A percentile compares a stretch with the other conserved stretches of the same genome.
Conservation (phyloP, 2,888 invertebrate species). For the Petrophora chlorosata region DNA sequence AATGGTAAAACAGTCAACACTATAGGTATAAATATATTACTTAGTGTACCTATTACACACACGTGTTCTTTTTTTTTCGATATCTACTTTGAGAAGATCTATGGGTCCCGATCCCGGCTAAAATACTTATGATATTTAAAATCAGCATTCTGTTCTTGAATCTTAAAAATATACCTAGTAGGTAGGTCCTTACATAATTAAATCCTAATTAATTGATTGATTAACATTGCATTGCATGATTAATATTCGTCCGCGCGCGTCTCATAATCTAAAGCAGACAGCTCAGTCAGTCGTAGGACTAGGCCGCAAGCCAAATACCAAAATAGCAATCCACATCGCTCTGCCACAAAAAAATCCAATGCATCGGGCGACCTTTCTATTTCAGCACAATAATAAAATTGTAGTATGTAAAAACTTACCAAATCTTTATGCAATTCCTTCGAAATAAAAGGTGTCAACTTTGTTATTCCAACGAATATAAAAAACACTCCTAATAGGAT, state of each 20-base stretch:
- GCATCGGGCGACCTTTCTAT: slow-evolving; percentile 67
- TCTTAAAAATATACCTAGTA: too few relatives aligned
- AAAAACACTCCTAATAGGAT: slow-evolving; percentile 96
- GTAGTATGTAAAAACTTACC: slow-evolving; percentile 86
- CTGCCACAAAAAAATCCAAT: slow-evolving; percentile 72
- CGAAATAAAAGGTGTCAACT: slow-evolving; percentile 95
- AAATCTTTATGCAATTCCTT: slow-evolving; percentile 98
- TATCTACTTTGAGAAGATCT: too few relatives aligned
- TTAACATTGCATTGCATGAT: slow-evolving; percentile 3
- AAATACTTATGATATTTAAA: too few relatives aligned
- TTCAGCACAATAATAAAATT: slow-evolving; percentile 29
- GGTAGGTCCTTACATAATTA: too few relatives aligned
- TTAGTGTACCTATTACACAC: too few relatives aligned
- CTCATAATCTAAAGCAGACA: slow-evolving; percentile 64
- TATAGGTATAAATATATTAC: too few relatives aligned
- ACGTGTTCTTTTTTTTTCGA: too few relatives aligned
- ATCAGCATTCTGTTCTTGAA: too few relatives aligned
- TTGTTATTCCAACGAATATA: slow-evolving; percentile 96
- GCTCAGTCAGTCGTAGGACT: slow-evolving; percentile 66
- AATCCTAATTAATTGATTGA: too few relatives aligned
- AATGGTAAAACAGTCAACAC: too few relatives aligned
- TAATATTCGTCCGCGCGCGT: slow-evolving; percentile 34
- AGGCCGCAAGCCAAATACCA: slow-evolving; percentile 82
- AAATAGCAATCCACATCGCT: slow-evolving; percentile 77
- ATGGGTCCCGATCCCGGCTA: too few relatives aligned